Evolutionary conservation across 2,797 vertebrate genomes (phyloP), one percentile per base, ranked within the genome.

Genomic region (Cyclopterus lumpus): DNA sequence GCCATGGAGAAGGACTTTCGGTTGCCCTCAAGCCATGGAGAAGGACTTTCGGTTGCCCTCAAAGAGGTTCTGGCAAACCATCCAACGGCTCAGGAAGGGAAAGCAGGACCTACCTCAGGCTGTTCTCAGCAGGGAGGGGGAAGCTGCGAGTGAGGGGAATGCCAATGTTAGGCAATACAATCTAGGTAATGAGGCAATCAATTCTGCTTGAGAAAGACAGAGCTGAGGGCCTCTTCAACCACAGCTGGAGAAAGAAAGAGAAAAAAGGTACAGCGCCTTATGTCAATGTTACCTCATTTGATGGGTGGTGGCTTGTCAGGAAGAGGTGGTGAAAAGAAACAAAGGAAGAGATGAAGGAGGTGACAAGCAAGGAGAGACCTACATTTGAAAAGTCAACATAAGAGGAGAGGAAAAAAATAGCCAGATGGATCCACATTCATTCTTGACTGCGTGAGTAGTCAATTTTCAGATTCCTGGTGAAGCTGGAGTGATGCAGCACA

Each of bases 161-260:
- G 84, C 84, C 86, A 86, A 84, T 89, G 79, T 66, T 81, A 73
- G 80, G 84, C 87, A 83, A 81, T 74, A 88, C 87, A 92, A 88
- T 91, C 86, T 81, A 92, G 88, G 90, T 93, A 93, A 94, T 94
- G 89, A 93, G 83, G 78, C 81, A 86, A 90, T 84, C 57, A 83
- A 60, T 55, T 86, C 77, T 84, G 87, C 71, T 77, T 73, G 5
- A 48, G 77, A 89, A 85, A 88, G 86, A 86, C 71, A 82, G 24
- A 63, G 75, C 79, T 78, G 77, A 87, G 85, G 84, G 78, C 72
- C 64, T 81, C 84, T 83, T 88, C 68, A 82, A 60, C 73, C 38
- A 72, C 85, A 86, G 82, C 82, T 81, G 65, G 63, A 59, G 60
- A 77, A 51, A 64, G 49, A 61, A 7, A 36, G 51, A 36, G 57